These are phyloP conservation scores for Silurus glanis DNA, from an alignment of 2,113 vertebrate genomes.

Conservation along the genomic window DNA sequence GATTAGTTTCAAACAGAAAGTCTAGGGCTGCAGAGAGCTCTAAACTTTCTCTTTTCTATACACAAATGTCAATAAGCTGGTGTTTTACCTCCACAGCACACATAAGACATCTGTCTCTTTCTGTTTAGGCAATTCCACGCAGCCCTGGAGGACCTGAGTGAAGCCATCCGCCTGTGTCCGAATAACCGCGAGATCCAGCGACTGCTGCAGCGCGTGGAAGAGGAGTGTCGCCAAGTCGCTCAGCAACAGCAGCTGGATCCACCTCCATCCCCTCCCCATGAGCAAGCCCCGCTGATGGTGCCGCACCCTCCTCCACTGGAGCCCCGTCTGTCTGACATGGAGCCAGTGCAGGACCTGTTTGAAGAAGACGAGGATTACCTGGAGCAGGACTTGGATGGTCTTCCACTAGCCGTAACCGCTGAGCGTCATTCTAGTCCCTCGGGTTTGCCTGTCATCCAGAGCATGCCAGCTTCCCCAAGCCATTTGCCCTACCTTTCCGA, in stretches of 20 bases:
- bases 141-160: slow-evolving; percentile 88
- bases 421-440: slow-evolving; percentile 78
- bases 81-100: background rate
- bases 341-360: slow-evolving; percentile 82
- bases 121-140: slow-evolving; percentile 84
- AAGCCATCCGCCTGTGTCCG: slow-evolving; percentile 86
- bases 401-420: slow-evolving; percentile 79
- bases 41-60: background rate
- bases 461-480: slow-evolving; percentile 82
- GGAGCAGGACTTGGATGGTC: slow-evolving; percentile 79
- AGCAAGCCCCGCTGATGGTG: slow-evolving; percentile 57
- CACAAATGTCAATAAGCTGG: background rate
- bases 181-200: slow-evolving; percentile 91
- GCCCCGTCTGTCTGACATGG: slow-evolving; percentile 79
- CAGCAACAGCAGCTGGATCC: slow-evolving; percentile 75
- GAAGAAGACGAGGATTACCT: slow-evolving; percentile 81
- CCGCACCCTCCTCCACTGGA: slow-evolving; percentile 62
- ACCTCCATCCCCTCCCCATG: slow-evolving; percentile 62
- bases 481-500: slow-evolving; percentile 79
- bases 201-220: slow-evolving; percentile 83
- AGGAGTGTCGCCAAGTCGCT: slow-evolving; percentile 80
- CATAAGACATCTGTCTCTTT: background rate
- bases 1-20: background rate
- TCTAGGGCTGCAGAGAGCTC: background rate
- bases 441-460: slow-evolving; percentile 81